Conservation (phyloP, 2,888 invertebrate genomes). For the Chalcis sispes region DNA sequence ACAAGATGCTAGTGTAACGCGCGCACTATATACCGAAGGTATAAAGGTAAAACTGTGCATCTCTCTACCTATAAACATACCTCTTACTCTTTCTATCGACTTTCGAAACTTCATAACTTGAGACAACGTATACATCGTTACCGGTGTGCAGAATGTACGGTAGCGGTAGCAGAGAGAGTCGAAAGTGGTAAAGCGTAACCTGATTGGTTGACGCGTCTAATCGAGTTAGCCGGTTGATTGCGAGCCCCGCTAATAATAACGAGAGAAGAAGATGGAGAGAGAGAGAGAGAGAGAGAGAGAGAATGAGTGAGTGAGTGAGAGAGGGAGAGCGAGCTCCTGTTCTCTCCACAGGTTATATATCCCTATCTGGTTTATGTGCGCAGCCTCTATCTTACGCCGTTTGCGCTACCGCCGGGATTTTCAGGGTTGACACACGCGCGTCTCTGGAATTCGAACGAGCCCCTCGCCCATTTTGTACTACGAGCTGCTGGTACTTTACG, state of each 20-base stretch:
- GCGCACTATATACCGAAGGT: too few relatives aligned
- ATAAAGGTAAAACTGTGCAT: neutral
- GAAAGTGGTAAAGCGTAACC: too few relatives aligned
- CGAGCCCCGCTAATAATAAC: slow-evolving; percentile 47
- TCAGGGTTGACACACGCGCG: neutral
- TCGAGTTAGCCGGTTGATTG: slow-evolving; percentile 70
- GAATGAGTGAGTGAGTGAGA: slow-evolving; percentile 20
- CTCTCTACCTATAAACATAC: neutral
- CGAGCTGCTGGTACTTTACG: too few relatives aligned
- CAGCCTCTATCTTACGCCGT: too few relatives aligned
- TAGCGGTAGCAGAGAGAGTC: too few relatives aligned
- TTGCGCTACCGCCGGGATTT: neutral
- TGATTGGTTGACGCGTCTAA: slow-evolving; percentile 68
- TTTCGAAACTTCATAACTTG: slow-evolving; percentile 49
- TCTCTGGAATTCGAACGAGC: neutral
- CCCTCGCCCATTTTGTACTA: too few relatives aligned
- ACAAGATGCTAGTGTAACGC: too few relatives aligned
- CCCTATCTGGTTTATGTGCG: too few relatives aligned
- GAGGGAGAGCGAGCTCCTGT: slow-evolving; percentile 29
- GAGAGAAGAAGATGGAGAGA: slow-evolving; percentile 39
- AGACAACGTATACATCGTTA: neutral
- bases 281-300: too few relatives aligned
- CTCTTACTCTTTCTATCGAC: slow-evolving; percentile 12
- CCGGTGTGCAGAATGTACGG: too few relatives aligned
- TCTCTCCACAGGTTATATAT: too few relatives aligned